Percentiles rank a stretch among this genome's conserved stretches.
Evolutionary conservation across 30 jellyfish, hydroid and myxozoan genomes (phyloP).

Genomic region (Euphysa ruthae): DNA sequence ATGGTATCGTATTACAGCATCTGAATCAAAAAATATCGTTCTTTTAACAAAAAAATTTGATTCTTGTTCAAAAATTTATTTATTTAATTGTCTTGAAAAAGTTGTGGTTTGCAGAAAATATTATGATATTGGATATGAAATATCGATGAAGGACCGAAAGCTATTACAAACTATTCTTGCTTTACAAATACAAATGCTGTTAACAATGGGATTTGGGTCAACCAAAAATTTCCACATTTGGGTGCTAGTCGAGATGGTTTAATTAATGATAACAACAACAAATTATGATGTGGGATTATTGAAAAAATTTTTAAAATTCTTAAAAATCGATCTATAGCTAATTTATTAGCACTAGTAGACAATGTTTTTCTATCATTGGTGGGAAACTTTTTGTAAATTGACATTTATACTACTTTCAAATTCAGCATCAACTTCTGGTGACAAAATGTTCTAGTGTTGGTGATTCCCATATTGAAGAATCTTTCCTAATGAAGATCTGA

Average conservation of each 20-base stretch:
- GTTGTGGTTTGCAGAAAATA: not conserved
- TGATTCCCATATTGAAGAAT: too few relatives aligned
- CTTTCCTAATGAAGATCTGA: too few relatives aligned
- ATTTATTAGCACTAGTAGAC: too few relatives aligned
- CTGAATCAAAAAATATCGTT: conserved; percentile 1
- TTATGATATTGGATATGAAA: conserved; percentile 5
- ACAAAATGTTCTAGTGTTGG: too few relatives aligned
- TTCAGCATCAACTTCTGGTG: conserved; percentile 28
- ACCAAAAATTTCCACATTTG: conserved; percentile 20
- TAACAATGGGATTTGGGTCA: conserved; percentile 52
- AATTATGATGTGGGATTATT: conserved; percentile 18
- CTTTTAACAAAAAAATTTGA: not conserved
- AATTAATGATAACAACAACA: not conserved
- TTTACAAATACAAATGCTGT: conserved; percentile 9
- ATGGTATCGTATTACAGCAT: conserved; percentile 34
- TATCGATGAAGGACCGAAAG: conserved; percentile 16
- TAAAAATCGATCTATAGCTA: too few relatives aligned
- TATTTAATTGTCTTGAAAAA: not conserved
- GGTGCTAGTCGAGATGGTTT: conserved; percentile 50
- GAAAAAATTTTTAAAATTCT: conserved; percentile 30
- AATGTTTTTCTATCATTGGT: conserved; percentile 9
- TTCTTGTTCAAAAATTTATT: not conserved
- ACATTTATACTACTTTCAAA: conserved; percentile 22
- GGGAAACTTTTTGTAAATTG: not conserved
- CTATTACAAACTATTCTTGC: conserved; percentile 3